Evolutionary conservation across 1,140 invertebrate species (phyloP), one percentile per base, ranked within the genome.

Genomic region (Bactericera cockerelli): DNA sequence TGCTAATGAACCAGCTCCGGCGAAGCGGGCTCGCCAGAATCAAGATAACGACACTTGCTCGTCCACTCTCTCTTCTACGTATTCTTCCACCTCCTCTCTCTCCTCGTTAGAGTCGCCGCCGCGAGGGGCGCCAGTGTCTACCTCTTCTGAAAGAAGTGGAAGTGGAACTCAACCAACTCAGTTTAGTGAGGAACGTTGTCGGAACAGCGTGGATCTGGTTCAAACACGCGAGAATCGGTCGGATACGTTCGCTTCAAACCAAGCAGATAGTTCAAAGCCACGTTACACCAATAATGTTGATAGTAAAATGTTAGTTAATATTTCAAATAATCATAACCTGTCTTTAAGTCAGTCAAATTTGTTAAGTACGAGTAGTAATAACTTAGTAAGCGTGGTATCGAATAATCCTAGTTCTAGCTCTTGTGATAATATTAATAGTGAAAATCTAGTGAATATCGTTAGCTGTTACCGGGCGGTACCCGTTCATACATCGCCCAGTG

Each of bases 401-500:
- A 31, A 31, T 31, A 31, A 31, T 31, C 28, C 28, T 4, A 31
- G 28, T 31, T 10, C 6, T 49, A 49, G 42, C 19, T 8, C 6
- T 49, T 10, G 19, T 49, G 19, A 49, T 22, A 19, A 19, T 19
- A n/a, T 4, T 49, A 49, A 49, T 49, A 49, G 42, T 49, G 42
- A 49, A 16, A 49, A 49, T 49, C 19, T 49, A 49, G 60, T 61
- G n/a, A 61, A 56, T 61, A 56, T 61, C 16, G 60, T 61, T 6
- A 61, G 28, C 58, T 61, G 60, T 58, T 61, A 61, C 26, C 60
- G 60, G 33, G 56, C 60, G 25, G 60, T 61, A 42, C 60, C 60
- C 22, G 57, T 59, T 26, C 4, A 6, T 4, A 49, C 42, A n/a
- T 4, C 8, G n/a, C n/a, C 42, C 8, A 16, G 22, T n/a, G 8